Conservation (phyloP, 2,888 invertebrate genomes). For the Brenthis daphne region DNA sequence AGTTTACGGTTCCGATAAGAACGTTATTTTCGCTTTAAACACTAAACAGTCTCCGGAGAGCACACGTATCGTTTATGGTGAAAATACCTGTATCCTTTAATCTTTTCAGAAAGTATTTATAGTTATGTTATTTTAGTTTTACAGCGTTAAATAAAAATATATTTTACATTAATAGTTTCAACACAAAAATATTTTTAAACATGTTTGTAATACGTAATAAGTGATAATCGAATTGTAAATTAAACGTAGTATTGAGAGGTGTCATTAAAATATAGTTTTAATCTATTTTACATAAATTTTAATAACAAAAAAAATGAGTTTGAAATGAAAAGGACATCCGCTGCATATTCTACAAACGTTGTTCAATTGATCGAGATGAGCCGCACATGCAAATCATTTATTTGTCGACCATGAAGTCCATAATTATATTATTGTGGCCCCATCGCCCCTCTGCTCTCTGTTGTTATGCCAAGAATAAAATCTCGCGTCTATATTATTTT, state of each 20-base stretch:
- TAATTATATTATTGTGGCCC: slow-evolving; percentile 35
- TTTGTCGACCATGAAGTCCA: slow-evolving; percentile 27
- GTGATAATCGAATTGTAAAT: not conserved
- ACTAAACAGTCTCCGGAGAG: slow-evolving; percentile 7
- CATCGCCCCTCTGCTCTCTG: slow-evolving; percentile 32
- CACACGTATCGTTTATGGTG: not conserved
- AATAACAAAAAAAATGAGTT: not conserved
- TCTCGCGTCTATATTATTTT: slow-evolving; percentile 22
- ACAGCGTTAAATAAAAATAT: too few relatives aligned
- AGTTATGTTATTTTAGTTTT: too few relatives aligned
- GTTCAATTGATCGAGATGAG: slow-evolving; percentile 23
- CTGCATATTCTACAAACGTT: slow-evolving; percentile 26
- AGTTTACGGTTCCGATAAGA: slow-evolving; percentile 22
- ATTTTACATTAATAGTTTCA: too few relatives aligned
- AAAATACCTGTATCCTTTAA: too few relatives aligned
- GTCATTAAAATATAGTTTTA: too few relatives aligned
- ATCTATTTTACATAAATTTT: not conserved
- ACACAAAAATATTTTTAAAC: too few relatives aligned
- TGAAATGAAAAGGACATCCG: slow-evolving; percentile 20
- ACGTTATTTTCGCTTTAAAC: not conserved
- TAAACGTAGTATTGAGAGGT: too few relatives aligned
- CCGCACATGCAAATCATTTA: slow-evolving; percentile 34
- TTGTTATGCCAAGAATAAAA: slow-evolving; percentile 39
- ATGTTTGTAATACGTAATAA: too few relatives aligned
- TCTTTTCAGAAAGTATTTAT: too few relatives aligned